Base-by-base conservation (phyloP, 2,113 vertebrate species). In the Urocolius indicus region DNA sequence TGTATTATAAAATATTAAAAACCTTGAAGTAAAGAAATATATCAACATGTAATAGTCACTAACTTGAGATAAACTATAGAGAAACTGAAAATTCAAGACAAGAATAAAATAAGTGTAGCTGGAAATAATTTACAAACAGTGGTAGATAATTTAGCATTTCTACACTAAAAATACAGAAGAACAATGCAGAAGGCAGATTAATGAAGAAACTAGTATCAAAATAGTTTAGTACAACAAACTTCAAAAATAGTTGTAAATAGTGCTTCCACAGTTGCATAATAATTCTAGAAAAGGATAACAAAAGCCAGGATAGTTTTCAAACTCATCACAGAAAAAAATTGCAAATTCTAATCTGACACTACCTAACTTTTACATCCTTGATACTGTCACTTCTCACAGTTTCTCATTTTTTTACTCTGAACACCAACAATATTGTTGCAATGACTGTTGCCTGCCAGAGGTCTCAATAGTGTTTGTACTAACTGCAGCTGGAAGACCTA, bases 1-100 rank as follows among this genome's bases (percentile, higher is more conserved):
- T 68, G 67, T 74, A 87, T 61, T 38, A 86, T 89, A 80, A 95
- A 98, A 97, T 82, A 93, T 96, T 97, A 91, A 94, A 95, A 96
- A 36, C 55, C 59, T 22, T 51, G 19, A 93, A 95, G 77, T 89
- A 90, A 95, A 38, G 76, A 85, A 88, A 45, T 68, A 84, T 81
- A 92, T 86, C 58, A 81, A 43, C 58, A 69, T 58, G 43, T 49
- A 95, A 91, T 79, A 91, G 84, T 69, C 46, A 68, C 22, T 73
- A 84, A 83, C 51, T 82, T 94, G 63, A 95, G 68, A 36, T 81
- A 84, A 92, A 86, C 57, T 57, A 34, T 1, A 29, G 16, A 34
- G 30, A 82, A 65, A 49, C 36, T 43, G 83, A 74, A 84, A 94
- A 76, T n/a, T 84, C 67, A 67, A 52, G 43, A 36, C 10, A 83